Evolutionary conservation across 2,113 vertebrate genomes (phyloP).

Genomic region (Saiga tatarica): DNA sequence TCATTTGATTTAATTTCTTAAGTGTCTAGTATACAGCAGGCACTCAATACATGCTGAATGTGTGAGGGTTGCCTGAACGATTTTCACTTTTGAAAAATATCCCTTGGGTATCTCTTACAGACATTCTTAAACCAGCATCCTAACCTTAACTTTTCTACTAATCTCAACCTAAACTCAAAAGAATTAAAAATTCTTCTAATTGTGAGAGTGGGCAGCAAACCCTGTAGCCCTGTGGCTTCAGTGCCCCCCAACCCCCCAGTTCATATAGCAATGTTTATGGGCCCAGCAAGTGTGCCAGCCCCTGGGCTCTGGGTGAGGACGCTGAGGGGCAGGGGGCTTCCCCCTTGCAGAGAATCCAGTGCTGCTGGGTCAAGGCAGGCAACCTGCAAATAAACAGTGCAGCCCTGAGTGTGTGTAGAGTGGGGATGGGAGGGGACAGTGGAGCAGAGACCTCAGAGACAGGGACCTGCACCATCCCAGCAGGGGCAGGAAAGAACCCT

Average conservation of each 20-base stretch:
- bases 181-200: not conserved
- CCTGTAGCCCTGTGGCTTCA: not conserved
- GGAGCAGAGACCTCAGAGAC: not conserved
- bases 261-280: too few species aligned
- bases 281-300: not conserved
- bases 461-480: not conserved
- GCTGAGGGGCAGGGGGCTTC: not conserved
- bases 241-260: not conserved
- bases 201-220: not conserved
- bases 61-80: not conserved
- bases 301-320: not conserved
- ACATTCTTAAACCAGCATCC: not conserved
- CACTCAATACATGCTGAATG: not conserved
- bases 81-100: not conserved
- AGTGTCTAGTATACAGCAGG: not conserved
- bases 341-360: not conserved
- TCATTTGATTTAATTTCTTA: not conserved
- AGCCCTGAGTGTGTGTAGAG: too few species aligned
- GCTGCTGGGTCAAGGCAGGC: too few species aligned
- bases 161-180: not conserved
- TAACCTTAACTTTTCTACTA: not conserved
- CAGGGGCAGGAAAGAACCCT: not conserved
- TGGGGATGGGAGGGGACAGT: too few species aligned
- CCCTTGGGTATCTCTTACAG: not conserved
- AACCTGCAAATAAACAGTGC: not conserved